Evolutionary conservation across 2,888 invertebrate species (phyloP).

Genomic region (Drosophila putrida): DNA sequence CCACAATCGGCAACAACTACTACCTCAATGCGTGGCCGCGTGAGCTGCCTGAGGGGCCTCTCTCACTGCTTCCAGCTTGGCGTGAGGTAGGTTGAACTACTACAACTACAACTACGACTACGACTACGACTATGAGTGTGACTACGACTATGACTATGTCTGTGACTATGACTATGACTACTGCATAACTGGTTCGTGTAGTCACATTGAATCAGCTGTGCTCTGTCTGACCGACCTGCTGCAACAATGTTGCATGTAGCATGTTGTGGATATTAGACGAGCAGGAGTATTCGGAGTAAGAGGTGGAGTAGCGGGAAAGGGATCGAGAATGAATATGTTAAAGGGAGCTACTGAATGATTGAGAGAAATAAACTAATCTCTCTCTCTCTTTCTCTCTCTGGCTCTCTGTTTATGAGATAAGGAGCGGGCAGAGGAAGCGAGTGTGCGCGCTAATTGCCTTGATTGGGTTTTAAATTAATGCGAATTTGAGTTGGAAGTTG

Average conservation of each 20-base stretch:
- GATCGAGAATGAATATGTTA: slow-evolving; percentile 27
- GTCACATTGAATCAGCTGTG: slow-evolving; percentile 60
- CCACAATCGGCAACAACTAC: slow-evolving; percentile 21
- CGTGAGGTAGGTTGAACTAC: slow-evolving; percentile 72
- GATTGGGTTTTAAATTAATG: slow-evolving; percentile 82
- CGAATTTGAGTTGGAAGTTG: slow-evolving; percentile 74
- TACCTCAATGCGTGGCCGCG: slow-evolving; percentile 61
- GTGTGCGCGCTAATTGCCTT: slow-evolving; percentile 77
- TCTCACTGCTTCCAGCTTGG: slow-evolving; percentile 44
- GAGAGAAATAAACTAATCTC: background rate
- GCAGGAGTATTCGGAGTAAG: slow-evolving; percentile 11
- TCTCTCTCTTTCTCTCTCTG: too few relatives aligned
- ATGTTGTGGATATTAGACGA: slow-evolving; percentile 28
- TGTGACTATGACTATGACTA: slow-evolving; percentile 26
- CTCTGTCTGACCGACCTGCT: slow-evolving; percentile 53
- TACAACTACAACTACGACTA: slow-evolving; percentile 7
- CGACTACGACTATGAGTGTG: slow-evolving; percentile 9
- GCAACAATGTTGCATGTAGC: slow-evolving; percentile 67
- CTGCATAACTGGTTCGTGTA: slow-evolving; percentile 70
- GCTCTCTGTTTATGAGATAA: background rate
- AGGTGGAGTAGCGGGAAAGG: slow-evolving; percentile 10
- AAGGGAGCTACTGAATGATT: slow-evolving; percentile 10
- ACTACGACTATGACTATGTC: slow-evolving; percentile 12
- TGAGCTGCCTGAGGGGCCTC: slow-evolving; percentile 51
- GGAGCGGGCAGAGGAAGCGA: slow-evolving; percentile 26